phyloP scores from a whole-genome alignment of 2,113 vertebrate genomes.

The Orcinus orca region DNA sequence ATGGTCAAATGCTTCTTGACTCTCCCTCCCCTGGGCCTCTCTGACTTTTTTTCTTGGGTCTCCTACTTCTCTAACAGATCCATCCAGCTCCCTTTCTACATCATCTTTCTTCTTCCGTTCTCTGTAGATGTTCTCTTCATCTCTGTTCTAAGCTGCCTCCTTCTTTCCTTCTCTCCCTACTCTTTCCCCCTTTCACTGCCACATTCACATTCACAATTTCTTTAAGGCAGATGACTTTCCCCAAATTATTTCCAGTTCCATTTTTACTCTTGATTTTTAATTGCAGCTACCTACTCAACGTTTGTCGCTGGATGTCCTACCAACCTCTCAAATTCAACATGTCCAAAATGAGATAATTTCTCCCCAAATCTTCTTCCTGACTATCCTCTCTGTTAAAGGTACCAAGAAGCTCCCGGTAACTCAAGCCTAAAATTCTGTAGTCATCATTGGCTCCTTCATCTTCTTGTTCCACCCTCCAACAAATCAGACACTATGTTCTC shows the following conservation, averaged over 20 bases:
- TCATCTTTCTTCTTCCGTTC: not conserved
- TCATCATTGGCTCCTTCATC: not conserved
- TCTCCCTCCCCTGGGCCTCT: not conserved
- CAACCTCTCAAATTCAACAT: not conserved
- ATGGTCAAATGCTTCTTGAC: accelerated
- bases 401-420: not conserved
- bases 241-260: not conserved
- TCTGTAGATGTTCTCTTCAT: accelerated
- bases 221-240: not conserved
- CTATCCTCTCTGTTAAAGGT: not conserved
- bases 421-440: not conserved
- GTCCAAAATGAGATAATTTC: not conserved
- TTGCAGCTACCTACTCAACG: not conserved
- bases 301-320: not conserved
- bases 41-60: not conserved
- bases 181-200: not conserved
- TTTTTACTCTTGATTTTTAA: not conserved
- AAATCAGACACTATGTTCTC: not conserved
- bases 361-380: not conserved
- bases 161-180: not conserved
- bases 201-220: not conserved
- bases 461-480: not conserved
- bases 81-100: not conserved
- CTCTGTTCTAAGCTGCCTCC: not conserved
- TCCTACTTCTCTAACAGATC: not conserved